A percentile compares a stretch with the other conserved stretches of the same genome.
Evolutionary conservation across 1,140 invertebrate species (phyloP).

Genomic region (Potamilus streckersoni): DNA sequence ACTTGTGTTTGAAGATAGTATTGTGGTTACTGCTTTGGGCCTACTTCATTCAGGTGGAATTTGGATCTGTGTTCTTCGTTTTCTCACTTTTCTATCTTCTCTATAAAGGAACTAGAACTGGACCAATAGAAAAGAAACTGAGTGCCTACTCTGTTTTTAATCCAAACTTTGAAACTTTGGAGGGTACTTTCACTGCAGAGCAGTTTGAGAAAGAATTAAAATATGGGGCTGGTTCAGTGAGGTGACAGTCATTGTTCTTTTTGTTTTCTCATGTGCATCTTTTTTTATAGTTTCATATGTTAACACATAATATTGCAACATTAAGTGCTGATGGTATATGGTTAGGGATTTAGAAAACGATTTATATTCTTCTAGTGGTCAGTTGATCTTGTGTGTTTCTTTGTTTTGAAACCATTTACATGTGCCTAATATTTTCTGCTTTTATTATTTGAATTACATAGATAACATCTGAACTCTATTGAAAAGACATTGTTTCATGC

Average conservation of each 20-base stretch:
- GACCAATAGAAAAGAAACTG: constrained; percentile 71
- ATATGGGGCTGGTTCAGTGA: constrained; percentile 42
- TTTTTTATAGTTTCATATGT: too few species aligned
- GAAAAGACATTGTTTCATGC: too few species aligned
- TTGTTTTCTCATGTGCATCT: too few species aligned
- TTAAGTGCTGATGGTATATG: too few species aligned
- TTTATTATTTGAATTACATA: too few species aligned
- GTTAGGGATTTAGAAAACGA: too few species aligned
- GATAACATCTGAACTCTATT: too few species aligned
- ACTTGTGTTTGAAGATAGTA: constrained; percentile 54
- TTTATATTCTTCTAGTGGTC: too few species aligned
- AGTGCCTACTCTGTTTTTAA: constrained; percentile 99
- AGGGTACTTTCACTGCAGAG: constrained; percentile 94
- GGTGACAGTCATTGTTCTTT: background rate
- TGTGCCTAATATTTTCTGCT: too few species aligned
- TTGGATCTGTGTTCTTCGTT: constrained; percentile 91
- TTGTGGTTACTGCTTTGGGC: constrained; percentile 77
- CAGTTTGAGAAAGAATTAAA: constrained; percentile 89
- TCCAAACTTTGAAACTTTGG: constrained; percentile 89
- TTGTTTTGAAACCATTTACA: too few species aligned
- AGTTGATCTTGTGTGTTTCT: too few species aligned
- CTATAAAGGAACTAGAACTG: constrained; percentile 83
- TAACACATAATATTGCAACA: too few species aligned
- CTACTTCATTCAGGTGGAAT: constrained; percentile 83
- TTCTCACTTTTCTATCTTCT: constrained; percentile 84